Evolutionary conservation across 2,797 vertebrate genomes (phyloP), one percentile per base, ranked within the genome.

Genomic region (Tragopan temminckii): DNA sequence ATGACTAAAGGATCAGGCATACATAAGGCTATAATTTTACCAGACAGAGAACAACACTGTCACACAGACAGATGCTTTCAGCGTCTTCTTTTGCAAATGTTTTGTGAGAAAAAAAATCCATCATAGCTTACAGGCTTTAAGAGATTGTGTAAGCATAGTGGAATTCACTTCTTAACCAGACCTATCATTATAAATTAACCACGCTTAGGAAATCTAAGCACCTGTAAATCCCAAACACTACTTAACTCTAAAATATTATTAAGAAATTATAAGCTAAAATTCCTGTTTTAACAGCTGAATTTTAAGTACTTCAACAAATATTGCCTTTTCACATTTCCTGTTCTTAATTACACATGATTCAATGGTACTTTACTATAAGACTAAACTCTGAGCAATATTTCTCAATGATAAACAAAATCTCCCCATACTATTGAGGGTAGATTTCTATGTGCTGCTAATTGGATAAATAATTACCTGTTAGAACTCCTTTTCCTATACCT

Each of bases 271-370:
- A 93, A 96, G 64, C 84, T 92, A 87, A 87, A 95, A 93, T 96
- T 96, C 90, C 74, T 97, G 89, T 97, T 97, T 97, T 94, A 96
- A 97, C 96, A 97, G 96, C 81, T 97, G 95, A 97, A 89, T 93
- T 96, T 94, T 94, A 96, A 97, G 83, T 69, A 93, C 63, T 95
- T 95, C 70, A 90, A 62, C 85, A 97, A 96, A 97, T 95, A 94
- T 63, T 96, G 50, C 69, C 79, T 95, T 97, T 97, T 97, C 82
- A 80, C 96, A 96, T 96, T 97, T 97, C 80, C 94, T 93, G 94
- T 95, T 95, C 92, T 96, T 96, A 96, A 97, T 92, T 93, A 89
- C 62, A 95, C 46, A 92, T 84, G 95, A 94, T 89, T 97, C 82
- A 96, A 64, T 85, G 71, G 70, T 72, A 95, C 94, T 97, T 98